A percentile compares a stretch with the other conserved stretches of the same genome.
These are phyloP conservation scores for Montipora sp. DNA, from an alignment of 64 coral and sea anemone genomes.

Conservation along the genomic window DNA sequence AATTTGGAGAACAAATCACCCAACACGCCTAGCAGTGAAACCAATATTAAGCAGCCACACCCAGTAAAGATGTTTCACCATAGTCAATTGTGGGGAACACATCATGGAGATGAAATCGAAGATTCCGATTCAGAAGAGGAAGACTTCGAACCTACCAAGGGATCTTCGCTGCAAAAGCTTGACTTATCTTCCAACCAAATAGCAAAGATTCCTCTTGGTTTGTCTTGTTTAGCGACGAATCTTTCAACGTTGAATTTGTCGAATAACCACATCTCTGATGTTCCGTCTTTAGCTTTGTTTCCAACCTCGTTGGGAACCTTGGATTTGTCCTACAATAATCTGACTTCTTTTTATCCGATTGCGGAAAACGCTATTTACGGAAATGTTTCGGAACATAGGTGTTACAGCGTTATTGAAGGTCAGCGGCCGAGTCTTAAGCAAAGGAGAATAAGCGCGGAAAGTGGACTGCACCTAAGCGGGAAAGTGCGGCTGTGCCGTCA, in stretches of 20 bases:
- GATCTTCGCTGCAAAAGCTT: constrained; percentile 81
- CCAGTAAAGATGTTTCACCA: constrained; percentile 91
- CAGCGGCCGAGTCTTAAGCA: constrained; percentile 39
- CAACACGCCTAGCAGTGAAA: background rate
- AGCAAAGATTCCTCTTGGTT: constrained; percentile 70
- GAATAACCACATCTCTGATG: constrained; percentile 79
- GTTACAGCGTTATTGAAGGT: constrained; percentile 70
- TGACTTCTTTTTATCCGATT: constrained; percentile 66
- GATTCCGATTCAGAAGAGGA: constrained; percentile 95
- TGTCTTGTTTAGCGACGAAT: constrained; percentile 91
- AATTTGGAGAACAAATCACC: background rate
- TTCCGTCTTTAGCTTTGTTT: constrained; percentile 74
- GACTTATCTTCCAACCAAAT: constrained; percentile 88
- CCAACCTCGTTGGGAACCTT: constrained; percentile 82
- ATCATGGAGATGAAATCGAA: constrained; percentile 79
- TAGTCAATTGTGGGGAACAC: constrained; percentile 85
- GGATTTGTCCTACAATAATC: constrained; percentile 85
- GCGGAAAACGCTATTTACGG: constrained; percentile 7
- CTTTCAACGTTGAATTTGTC: constrained; percentile 86
- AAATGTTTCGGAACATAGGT: constrained; percentile 27
- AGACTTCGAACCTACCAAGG: constrained; percentile 75
- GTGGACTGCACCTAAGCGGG: background rate
- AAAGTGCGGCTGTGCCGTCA: constrained; percentile 79
- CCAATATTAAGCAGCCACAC: constrained; percentile 9
- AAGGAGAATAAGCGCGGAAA: constrained; percentile 55